These are phyloP conservation scores for Dysidea cf. avara DNA, from an alignment of 37 sponge, comb jelly and placozoan species.

Conservation along the genomic window DNA sequence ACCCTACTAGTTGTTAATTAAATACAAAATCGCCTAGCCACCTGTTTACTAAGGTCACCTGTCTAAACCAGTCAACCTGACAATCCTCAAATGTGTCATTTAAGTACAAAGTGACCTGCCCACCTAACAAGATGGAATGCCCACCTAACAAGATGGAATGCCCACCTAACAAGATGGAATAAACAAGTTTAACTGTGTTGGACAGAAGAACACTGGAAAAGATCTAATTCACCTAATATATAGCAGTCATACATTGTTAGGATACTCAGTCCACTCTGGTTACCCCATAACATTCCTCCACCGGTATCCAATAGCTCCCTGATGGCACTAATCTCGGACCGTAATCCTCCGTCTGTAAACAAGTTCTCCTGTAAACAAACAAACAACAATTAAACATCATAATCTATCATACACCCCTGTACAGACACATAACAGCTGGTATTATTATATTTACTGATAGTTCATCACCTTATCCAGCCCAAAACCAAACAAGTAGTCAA, in stretches of 20 bases:
- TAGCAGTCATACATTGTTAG: not conserved
- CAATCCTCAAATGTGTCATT: too few relatives aligned
- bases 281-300: constrained; percentile 25
- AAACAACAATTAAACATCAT: not conserved
- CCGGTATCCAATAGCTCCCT: constrained; percentile 71
- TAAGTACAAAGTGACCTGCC: too few relatives aligned
- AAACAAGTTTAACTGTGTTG: too few relatives aligned
- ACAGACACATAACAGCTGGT: not conserved
- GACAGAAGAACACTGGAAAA: not conserved
- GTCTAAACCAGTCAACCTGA: too few relatives aligned
- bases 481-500: constrained; percentile 41
- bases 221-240: too few relatives aligned
- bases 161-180: not conserved
- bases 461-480: constrained; percentile 30
- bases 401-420: not conserved
- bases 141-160: constrained; percentile 27
- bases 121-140: constrained; percentile 21
- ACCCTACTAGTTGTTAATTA: too few relatives aligned
- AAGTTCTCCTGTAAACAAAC: constrained; percentile 44
- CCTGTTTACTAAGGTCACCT: constrained; percentile 14
- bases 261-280: not conserved
- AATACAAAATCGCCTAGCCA: too few relatives aligned
- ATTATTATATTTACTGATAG: constrained; percentile 6
- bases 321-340: constrained; percentile 59
- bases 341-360: constrained; percentile 67